Evolutionary conservation across 2,797 vertebrate genomes (phyloP).

Genomic region (Chromobotia macracanthus): DNA sequence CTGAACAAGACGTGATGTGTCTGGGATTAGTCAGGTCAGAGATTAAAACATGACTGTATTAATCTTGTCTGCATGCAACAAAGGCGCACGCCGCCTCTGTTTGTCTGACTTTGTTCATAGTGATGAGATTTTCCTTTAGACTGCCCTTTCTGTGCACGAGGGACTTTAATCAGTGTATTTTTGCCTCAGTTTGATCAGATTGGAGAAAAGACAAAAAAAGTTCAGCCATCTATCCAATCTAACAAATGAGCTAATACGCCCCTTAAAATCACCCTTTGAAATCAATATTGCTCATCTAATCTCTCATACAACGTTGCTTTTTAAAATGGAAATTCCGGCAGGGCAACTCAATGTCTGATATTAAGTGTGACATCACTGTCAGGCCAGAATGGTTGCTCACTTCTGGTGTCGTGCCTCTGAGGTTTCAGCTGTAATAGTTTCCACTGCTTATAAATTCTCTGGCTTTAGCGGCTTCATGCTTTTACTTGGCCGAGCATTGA

Average conservation of each 20-base stretch:
- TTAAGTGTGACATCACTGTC: constrained; percentile 54
- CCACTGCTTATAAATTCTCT: constrained; percentile 44
- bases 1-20: constrained; percentile 3
- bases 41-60: constrained; percentile 47
- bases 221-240: constrained; percentile 27
- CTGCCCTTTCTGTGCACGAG: constrained; percentile 9
- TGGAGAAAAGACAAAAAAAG: constrained; percentile 28
- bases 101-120: constrained; percentile 46
- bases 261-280: neutral
- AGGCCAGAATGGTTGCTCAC: constrained; percentile 47
- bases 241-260: constrained; percentile 38
- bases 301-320: constrained; percentile 45
- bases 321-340: constrained; percentile 41
- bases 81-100: constrained; percentile 39
- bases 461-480: constrained; percentile 25
- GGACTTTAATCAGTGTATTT: constrained; percentile 45
- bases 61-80: constrained; percentile 48
- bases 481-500: constrained; percentile 44
- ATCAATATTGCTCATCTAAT: constrained; percentile 40
- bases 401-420: constrained; percentile 28
- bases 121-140: constrained; percentile 39
- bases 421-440: constrained; percentile 39
- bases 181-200: constrained; percentile 30
- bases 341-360: constrained; percentile 33
- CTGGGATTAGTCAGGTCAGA: constrained; percentile 38